Base-by-base conservation (phyloP, 2,797 vertebrate species). In the Chaetodon trifasciatus region DNA sequence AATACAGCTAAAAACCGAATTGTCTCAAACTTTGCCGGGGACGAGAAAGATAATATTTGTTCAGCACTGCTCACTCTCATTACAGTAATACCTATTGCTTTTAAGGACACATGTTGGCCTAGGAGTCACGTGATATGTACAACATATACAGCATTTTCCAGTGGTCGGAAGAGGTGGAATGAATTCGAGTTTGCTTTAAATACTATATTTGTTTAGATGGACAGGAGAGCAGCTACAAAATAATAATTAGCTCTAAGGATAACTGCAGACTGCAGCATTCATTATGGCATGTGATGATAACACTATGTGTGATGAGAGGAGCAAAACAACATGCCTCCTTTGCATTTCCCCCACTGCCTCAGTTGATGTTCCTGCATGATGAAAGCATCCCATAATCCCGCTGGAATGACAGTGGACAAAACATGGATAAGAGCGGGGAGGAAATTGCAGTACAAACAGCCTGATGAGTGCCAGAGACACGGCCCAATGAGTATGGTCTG, bases 371-470 rank as follows among this genome's bases (percentile, higher is more conserved):
- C 81, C 88, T 86, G 85, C 84, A 88, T 93, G 92, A 93, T 94
- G 92, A 94, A 94, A 94, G 93, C 92, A 74, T 91, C 87, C 86
- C 88, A 86, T 94, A 94, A 93, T 94, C 93, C 92, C 6, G 24
- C 74, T 88, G 87, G 90, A 93, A 93, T 92, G 92, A 93, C 93
- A 91, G 87, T 94, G 92, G 93, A 94, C 92, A 94, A 93, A 94
- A 94, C 92, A 92, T 73, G 92, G 91, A 93, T 93, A 93, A 94
- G 91, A 93, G 90, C 70, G 13, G 91, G 83, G 89, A 93, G 93
- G 91, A 94, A 94, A 95, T 92, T 93, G 91, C 94, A 93, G 91
- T 91, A 93, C 93, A 94, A 93, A 93, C 92, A 91, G 89, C 88
- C 79, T 84, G 91, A 93, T 93, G 93, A 94, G 92, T 93, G 92